These are phyloP conservation scores for Cheilosia soror DNA, from an alignment of 2,888 invertebrate genomes.

Conservation along the genomic window DNA sequence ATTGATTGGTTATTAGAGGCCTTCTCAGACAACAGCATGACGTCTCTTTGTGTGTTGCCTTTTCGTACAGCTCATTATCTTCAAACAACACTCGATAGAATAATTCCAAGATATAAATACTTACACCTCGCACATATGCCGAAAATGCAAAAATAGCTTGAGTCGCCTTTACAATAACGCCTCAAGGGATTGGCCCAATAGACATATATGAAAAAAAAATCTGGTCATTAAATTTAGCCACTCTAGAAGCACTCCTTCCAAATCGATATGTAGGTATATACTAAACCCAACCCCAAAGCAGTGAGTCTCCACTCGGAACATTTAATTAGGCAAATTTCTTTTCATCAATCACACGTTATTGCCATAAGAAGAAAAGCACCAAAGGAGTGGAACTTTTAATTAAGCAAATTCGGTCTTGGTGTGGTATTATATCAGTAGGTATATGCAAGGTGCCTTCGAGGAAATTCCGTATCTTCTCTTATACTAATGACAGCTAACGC, in stretches of 20 bases:
- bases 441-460: too few species aligned
- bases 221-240: conserved; percentile 38
- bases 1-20: too few species aligned
- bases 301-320: not conserved
- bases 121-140: too few species aligned
- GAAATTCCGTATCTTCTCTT: too few species aligned
- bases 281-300: not conserved
- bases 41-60: not conserved
- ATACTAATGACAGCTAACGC: conserved; percentile 39
- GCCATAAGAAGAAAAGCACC: conserved; percentile 32
- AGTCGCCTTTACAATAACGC: conserved; percentile 6
- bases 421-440: not conserved
- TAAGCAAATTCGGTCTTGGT: conserved; percentile 57
- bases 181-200: conserved; percentile 53
- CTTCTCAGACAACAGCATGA: too few species aligned
- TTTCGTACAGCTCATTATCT: too few species aligned
- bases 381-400: conserved; percentile 72
- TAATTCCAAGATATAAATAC: too few species aligned
- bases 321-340: conserved; percentile 72
- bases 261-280: conserved; percentile 23
- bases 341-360: conserved; percentile 69
- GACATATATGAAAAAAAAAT: conserved; percentile 22
- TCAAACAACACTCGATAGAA: too few species aligned
- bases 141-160: too few species aligned
- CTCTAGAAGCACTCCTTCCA: conserved; percentile 32